Percentiles rank a stretch among this genome's conserved stretches.
phyloP scores from a whole-genome alignment of 2,113 vertebrate genomes.

The Cephalopterus ornatus region DNA sequence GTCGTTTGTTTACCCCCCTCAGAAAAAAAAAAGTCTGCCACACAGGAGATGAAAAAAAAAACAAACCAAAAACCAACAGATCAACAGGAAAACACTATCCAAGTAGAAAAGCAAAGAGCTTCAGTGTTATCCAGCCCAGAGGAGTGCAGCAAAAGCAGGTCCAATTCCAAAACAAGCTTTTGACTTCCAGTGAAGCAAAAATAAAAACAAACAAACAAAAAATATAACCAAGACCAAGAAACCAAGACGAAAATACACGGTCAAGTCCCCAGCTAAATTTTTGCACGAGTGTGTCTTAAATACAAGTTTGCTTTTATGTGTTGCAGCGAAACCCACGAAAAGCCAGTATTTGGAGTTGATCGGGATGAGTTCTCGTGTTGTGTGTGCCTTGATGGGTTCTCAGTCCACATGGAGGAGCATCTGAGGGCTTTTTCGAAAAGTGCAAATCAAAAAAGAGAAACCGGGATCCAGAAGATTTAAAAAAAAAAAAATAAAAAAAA shows the following conservation, averaged over 20 bases:
- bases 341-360: conserved; percentile 39
- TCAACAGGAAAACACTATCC: conserved; percentile 63
- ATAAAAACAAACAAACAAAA: neutral
- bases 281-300: conserved; percentile 52
- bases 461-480: neutral
- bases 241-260: conserved; percentile 43
- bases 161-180: conserved; percentile 56
- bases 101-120: conserved; percentile 55
- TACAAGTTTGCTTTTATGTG: conserved; percentile 43
- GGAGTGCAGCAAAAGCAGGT: conserved; percentile 66
- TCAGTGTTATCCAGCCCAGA: conserved; percentile 71
- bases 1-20: neutral
- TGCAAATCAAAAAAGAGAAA: conserved; percentile 64
- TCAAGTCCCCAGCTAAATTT: conserved; percentile 37
- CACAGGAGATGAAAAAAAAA: conserved; percentile 27
- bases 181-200: conserved; percentile 57
- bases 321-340: conserved; percentile 61
- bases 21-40: conserved; percentile 37
- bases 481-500: neutral
- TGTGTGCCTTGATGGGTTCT: conserved; percentile 43
- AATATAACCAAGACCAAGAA: conserved; percentile 3
- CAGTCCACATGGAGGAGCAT: conserved; percentile 65
- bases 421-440: conserved; percentile 51
- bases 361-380: conserved; percentile 15
- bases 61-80: neutral